A percentile compares a stretch with the other conserved stretches of the same genome.
Conservation (phyloP, 2,113 vertebrate genomes). For the Atherinomorus stipes region DNA sequence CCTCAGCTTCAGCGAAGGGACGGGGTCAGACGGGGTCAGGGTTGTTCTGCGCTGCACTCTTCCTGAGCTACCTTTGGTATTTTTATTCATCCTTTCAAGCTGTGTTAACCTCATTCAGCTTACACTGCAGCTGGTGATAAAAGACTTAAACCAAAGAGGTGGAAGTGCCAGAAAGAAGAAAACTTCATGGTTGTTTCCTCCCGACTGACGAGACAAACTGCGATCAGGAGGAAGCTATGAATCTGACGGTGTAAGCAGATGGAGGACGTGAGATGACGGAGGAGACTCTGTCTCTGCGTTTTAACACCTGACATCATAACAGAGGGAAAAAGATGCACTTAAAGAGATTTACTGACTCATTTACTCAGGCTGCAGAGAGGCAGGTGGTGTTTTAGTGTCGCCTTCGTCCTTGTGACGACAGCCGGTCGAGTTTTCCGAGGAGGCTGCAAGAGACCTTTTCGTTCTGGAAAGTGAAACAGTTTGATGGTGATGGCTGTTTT, state of each 20-base stretch:
- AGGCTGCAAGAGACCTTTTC: neutral
- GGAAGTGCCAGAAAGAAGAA: neutral
- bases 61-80: too few relatives aligned
- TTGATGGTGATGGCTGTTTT: too few relatives aligned
- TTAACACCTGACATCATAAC: too few relatives aligned
- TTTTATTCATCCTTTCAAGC: too few relatives aligned
- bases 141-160: neutral
- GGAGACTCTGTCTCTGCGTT: neutral
- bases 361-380: neutral
- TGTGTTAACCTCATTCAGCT: too few relatives aligned
- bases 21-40: too few relatives aligned
- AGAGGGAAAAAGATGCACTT: neutral
- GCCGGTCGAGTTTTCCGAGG: neutral
- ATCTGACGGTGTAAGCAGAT: too few relatives aligned
- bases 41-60: too few relatives aligned
- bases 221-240: too few relatives aligned
- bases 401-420: neutral
- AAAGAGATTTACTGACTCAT: conserved; percentile 7
- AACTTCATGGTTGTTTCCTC: neutral
- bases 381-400: neutral
- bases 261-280: neutral
- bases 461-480: too few relatives aligned
- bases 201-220: too few relatives aligned
- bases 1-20: too few relatives aligned
- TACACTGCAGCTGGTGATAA: neutral